A percentile compares a stretch with the other conserved stretches of the same genome.
phyloP scores from a whole-genome alignment of 2,888 invertebrate species.

The Plemyria rubiginata region DNA sequence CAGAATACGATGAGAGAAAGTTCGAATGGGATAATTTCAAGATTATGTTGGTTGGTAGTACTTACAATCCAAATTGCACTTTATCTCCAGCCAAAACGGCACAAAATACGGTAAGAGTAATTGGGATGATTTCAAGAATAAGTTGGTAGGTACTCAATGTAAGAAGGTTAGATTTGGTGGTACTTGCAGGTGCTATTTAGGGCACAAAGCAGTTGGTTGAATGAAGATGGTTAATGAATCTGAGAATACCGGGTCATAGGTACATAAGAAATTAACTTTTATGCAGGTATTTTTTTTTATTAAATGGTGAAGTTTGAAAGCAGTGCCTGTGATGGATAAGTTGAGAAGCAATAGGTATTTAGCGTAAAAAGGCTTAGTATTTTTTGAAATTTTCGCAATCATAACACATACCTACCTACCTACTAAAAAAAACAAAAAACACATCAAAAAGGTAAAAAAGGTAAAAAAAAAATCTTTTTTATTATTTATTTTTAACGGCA shows the following conservation, averaged over 20 bases:
- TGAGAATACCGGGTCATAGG: background rate
- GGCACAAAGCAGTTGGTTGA: constrained; percentile 15
- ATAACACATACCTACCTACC: too few species aligned
- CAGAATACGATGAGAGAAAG: background rate
- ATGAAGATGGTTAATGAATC: constrained; percentile 11
- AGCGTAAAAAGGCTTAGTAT: too few species aligned
- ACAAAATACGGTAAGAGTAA: constrained; percentile 1
- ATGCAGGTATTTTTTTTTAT: too few species aligned
- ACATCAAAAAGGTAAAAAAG: too few species aligned
- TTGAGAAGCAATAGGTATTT: too few species aligned
- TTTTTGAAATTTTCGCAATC: too few species aligned
- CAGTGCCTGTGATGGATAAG: too few species aligned
- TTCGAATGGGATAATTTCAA: constrained; percentile 27
- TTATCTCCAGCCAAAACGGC: constrained; percentile 17
- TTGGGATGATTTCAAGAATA: constrained; percentile 28
- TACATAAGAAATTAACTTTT: background rate
- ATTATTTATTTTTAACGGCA: too few species aligned
- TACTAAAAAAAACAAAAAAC: too few species aligned
- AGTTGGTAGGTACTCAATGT: constrained; percentile 15
- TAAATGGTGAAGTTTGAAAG: too few species aligned
- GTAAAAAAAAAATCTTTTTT: too few species aligned
- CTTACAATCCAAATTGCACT: constrained; percentile 15
- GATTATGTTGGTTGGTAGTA: constrained; percentile 10
- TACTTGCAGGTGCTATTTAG: constrained; percentile 33
- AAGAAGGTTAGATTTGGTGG: constrained; percentile 37